Conservation (phyloP, 2,113 vertebrate species). For the Lepus europaeus region DNA sequence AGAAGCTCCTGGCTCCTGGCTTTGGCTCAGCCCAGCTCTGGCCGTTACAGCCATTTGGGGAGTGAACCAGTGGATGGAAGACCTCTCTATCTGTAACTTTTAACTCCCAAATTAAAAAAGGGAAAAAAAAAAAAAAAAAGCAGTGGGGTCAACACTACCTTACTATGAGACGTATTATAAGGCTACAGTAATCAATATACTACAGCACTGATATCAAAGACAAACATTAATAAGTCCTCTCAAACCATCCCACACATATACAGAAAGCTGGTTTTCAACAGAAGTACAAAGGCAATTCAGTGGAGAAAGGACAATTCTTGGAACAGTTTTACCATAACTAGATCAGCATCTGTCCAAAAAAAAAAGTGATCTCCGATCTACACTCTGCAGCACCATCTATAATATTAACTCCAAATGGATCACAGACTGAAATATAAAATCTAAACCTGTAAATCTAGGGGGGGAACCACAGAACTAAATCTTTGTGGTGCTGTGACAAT, state of each 20-base stretch:
- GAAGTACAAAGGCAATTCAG: background rate
- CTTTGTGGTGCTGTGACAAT: background rate
- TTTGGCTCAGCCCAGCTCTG: too few relatives aligned
- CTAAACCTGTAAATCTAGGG: background rate
- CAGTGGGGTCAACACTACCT: background rate
- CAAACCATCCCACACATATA: background rate
- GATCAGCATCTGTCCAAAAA: background rate
- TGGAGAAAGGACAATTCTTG: background rate
- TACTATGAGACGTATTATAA: background rate
- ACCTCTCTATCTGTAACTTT: too few relatives aligned
- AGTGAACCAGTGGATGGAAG: too few relatives aligned
- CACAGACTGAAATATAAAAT: constrained; percentile 23
- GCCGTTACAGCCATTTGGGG: too few relatives aligned
- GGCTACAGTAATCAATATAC: background rate
- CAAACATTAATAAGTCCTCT: background rate
- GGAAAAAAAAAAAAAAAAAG: background rate
- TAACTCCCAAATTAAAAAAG: too few relatives aligned
- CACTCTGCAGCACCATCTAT: background rate
- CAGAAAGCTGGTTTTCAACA: background rate
- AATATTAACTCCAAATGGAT: constrained; percentile 51
- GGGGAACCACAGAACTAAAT: background rate
- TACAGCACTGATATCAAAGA: background rate
- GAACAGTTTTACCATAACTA: background rate
- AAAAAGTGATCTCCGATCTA: background rate
- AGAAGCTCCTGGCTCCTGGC: too few relatives aligned